Evolutionary conservation across 2,888 invertebrate species (phyloP), one percentile per base, ranked within the genome.

Genomic region (Corbicula japonica): DNA sequence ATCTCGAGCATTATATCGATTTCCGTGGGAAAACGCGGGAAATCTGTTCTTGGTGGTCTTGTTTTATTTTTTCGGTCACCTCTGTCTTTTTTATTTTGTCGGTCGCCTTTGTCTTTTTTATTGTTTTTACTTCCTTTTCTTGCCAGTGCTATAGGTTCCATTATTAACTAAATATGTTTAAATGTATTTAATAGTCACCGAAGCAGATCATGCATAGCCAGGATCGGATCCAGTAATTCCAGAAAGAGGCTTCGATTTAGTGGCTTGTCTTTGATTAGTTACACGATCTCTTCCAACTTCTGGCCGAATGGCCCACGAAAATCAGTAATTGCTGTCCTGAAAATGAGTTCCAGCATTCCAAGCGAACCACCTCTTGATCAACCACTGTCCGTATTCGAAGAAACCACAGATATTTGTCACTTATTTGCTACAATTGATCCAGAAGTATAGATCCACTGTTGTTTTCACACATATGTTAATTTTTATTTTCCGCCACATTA

Each of bases 21-120:
- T 34, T 82, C 82, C 6, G 75, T 77, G 23, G 82, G 82, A 61
- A 76, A 82, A 8, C 72, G 70, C n/a, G 74, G 74, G 41, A 77
- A 81, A n/a, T 52, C 41, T 18, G 50, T 28, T 28, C 34, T 54
- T 10, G 46, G 48, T 28, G 34, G 4, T 30, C 48, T 50, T 54
- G 28, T 30, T 54, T 46, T 46, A 4, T 46, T 46, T 21, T 8
- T 15, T 46, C 21, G 18, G 5, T 46, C 21, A 46, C 21, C 21
- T 8, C 21, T 46, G 46, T 46, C 18, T 46, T 21, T 41, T 41
- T 10, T 15, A 34, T 34, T 58, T 18, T 58, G 21, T 35, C 35
- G 12, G 35, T 58, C 35, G 21, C 10, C 35, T 58, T 41, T 41
- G 41, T 18, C 18, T 41, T 41, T 41, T 41, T 18, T 10, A 41